A percentile compares a stretch with the other conserved stretches of the same genome.
Conservation (phyloP, 1,140 invertebrate genomes). For the Ganaspis sp. region DNA sequence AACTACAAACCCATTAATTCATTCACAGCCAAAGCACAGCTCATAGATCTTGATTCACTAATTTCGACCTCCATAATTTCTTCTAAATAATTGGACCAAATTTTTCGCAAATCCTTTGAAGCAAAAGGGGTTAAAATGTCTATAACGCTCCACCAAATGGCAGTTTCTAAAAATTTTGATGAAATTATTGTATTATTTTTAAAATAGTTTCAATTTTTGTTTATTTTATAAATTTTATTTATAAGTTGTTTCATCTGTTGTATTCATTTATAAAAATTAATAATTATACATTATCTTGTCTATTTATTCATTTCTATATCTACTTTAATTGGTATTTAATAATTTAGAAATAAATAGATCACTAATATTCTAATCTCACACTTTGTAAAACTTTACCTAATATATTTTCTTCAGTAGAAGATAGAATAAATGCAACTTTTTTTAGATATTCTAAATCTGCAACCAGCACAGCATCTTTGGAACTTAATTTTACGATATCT, state of each 20-base stretch:
- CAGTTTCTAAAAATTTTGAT: slow-evolving; percentile 75
- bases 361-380: too few relatives aligned
- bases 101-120: slow-evolving; percentile 75
- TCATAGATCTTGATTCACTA: slow-evolving; percentile 73
- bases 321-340: too few relatives aligned
- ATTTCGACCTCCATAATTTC: slow-evolving; percentile 68
- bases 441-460: slow-evolving; percentile 81
- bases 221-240: too few relatives aligned
- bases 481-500: slow-evolving; percentile 75
- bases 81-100: slow-evolving; percentile 68
- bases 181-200: too few relatives aligned
- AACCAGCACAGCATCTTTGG: slow-evolving; percentile 76
- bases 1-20: slow-evolving; percentile 80
- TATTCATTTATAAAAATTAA: not conserved
- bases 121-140: slow-evolving; percentile 81
- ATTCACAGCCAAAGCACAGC: slow-evolving; percentile 81
- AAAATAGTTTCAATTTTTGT: too few relatives aligned
- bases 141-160: slow-evolving; percentile 82
- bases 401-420: slow-evolving; percentile 75
- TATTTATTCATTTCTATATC: too few relatives aligned
- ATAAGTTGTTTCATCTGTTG: too few relatives aligned
- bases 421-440: slow-evolving; percentile 77
- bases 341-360: too few relatives aligned
- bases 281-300: not conserved
- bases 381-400: slow-evolving; percentile 75